Evolutionary conservation across 1,140 invertebrate species (phyloP).

Genomic region (Pararge aegeria): DNA sequence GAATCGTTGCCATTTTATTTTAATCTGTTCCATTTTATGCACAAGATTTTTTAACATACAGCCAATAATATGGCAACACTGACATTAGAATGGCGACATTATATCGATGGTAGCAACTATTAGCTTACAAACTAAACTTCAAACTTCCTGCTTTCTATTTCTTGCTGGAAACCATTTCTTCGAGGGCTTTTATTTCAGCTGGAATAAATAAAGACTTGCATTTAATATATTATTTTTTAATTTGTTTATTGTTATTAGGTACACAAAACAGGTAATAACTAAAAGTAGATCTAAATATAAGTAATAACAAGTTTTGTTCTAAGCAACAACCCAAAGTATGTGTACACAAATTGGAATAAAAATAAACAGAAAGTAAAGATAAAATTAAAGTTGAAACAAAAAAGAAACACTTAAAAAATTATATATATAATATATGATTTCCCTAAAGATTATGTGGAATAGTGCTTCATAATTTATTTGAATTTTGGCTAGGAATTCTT

Average conservation of each 20-base stretch:
- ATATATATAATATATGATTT: too few relatives aligned
- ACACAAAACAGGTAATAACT: too few relatives aligned
- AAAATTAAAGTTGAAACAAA: too few relatives aligned
- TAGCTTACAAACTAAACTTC: constrained; percentile 41
- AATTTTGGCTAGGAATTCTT: too few relatives aligned
- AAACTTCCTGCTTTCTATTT: constrained; percentile 33
- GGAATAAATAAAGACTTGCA: constrained; percentile 33
- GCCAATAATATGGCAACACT: not conserved
- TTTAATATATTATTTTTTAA: constrained; percentile 8
- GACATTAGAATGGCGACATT: not conserved
- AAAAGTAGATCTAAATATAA: too few relatives aligned
- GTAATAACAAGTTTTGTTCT: too few relatives aligned
- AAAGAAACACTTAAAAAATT: too few relatives aligned
- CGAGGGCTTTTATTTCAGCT: constrained; percentile 58
- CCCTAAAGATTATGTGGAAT: too few relatives aligned
- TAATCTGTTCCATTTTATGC: not conserved
- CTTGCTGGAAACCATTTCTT: constrained; percentile 50
- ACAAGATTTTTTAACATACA: not conserved
- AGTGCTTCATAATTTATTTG: too few relatives aligned
- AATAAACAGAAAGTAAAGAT: too few relatives aligned
- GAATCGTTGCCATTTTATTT: constrained; percentile 12
- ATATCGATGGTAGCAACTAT: constrained; percentile 18
- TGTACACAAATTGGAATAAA: too few relatives aligned
- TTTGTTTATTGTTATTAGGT: constrained; percentile 8
- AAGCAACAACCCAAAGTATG: too few relatives aligned